Base-by-base conservation (phyloP, 2,888 invertebrate species). In the Eupithecia vulgata region DNA sequence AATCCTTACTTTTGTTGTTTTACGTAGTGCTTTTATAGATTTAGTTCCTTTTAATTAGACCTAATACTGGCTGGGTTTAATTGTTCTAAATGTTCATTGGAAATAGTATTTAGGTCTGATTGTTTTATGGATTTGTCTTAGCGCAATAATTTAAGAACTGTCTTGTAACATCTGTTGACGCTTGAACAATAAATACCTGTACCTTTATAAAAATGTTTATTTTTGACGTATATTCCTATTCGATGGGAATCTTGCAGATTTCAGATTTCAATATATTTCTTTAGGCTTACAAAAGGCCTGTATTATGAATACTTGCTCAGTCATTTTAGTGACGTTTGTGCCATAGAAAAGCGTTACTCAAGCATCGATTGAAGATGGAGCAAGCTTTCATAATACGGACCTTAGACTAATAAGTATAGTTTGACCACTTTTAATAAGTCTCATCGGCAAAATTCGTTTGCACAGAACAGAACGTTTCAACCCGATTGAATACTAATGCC, bases 181-280 rank as follows among this genome's bases (percentile, higher is more conserved):
- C 92, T 92, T 93, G 91, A 93, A 93, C 92, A 93, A 93, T 91
- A 93, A 93, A 93, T 92, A 92, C 89, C 89, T 92, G 91, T 92
- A 92, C 91, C 89, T 91, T 91, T 86, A 88, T 82, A 84, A 83
- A 17, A 77, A 79, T 83, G 85, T 85, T 87, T 83, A 80, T 87
- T 88, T 87, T 84, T 68, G 25, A 81, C 77, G 81, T 10, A 21
- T 34, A 10, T 15, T 17, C 30, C 17, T 34, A 34, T 34, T 61
- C 6, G 5, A 48, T n/a, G 7, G n/a, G 17, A 7, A n/a, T 48
- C 48, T 48, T 48, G 30, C 1, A 30, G 30, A 30, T 30, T 30
- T 30, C 30, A 30, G 30, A 30, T 30, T 30, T 30, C 4, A 30
- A 30, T 30, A 30, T 30, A 30, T 30, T 30, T 30, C 1, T 30